phyloP scores from a whole-genome alignment of 2,113 vertebrate genomes.

The Poeciliopsis occidentalis region DNA sequence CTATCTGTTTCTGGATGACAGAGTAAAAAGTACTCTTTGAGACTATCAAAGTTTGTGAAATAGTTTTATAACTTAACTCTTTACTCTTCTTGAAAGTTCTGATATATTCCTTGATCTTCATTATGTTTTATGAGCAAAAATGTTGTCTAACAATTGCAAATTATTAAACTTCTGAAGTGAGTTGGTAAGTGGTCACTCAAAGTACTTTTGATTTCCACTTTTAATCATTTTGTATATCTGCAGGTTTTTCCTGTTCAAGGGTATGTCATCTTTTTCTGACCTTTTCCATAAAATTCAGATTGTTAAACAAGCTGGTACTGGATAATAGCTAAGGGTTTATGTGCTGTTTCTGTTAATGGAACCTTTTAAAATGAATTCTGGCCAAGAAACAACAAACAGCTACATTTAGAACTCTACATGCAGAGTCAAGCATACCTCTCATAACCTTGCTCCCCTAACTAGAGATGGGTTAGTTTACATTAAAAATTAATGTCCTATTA shows the following conservation, averaged over 20 bases:
- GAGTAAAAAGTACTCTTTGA: too few species aligned
- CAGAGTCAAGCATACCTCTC: conserved; percentile 59
- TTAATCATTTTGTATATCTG: conserved; percentile 10
- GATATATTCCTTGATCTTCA: too few species aligned
- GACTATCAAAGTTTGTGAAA: too few species aligned
- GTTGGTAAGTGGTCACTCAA: too few species aligned
- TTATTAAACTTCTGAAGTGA: too few species aligned
- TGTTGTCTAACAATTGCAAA: too few species aligned
- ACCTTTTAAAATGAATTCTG: conserved; percentile 45
- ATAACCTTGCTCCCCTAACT: conserved; percentile 66
- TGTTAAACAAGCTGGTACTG: conserved; percentile 24
- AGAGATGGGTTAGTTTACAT: conserved; percentile 75
- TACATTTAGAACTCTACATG: conserved; percentile 27
- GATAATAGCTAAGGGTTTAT: conserved; percentile 51
- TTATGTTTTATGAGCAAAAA: too few species aligned
- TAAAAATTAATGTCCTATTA: conserved; percentile 76
- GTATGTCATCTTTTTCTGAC: conserved; percentile 46
- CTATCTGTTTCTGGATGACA: too few species aligned
- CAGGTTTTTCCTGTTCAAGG: conserved; percentile 46
- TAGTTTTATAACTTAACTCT: too few species aligned
- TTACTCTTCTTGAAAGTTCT: too few species aligned
- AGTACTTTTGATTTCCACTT: conserved; percentile 20
- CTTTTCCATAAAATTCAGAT: conserved; percentile 23
- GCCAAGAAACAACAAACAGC: conserved; percentile 30
- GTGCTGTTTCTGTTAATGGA: conserved; percentile 30